A percentile compares a stretch with the other conserved stretches of the same genome.
Conservation (phyloP, 2,797 vertebrate genomes). For the Psittacula echo region DNA sequence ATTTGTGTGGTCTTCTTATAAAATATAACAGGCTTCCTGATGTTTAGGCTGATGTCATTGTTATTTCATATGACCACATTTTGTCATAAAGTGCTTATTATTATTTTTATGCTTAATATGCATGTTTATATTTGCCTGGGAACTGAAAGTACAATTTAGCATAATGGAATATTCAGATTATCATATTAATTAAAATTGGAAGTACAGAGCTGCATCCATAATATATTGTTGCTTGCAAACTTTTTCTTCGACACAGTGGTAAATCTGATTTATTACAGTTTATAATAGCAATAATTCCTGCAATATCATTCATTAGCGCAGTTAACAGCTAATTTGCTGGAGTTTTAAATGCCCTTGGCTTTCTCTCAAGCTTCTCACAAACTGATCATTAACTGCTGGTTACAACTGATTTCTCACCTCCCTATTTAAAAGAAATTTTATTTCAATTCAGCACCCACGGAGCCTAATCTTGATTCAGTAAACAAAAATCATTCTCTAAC, state of each 20-base stretch:
- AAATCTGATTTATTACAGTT: slow-evolving; percentile 75
- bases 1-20: background rate
- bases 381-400: slow-evolving; percentile 75
- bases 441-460: slow-evolving; percentile 69
- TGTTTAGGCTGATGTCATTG: background rate
- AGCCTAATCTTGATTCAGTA: slow-evolving; percentile 69
- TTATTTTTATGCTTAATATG: background rate
- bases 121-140: background rate
- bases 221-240: slow-evolving; percentile 57
- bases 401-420: slow-evolving; percentile 76
- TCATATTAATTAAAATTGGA: slow-evolving; percentile 56
- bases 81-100: background rate
- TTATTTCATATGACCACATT: background rate
- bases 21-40: background rate
- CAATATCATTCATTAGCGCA: slow-evolving; percentile 77
- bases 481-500: slow-evolving; percentile 62
- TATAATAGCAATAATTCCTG: slow-evolving; percentile 75
- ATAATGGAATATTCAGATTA: slow-evolving; percentile 33
- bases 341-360: slow-evolving; percentile 76
- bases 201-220: slow-evolving; percentile 10
- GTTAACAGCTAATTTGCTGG: slow-evolving; percentile 78
- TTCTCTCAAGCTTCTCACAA: slow-evolving; percentile 76
- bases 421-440: slow-evolving; percentile 77
- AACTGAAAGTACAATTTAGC: background rate
- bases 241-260: slow-evolving; percentile 46